A percentile compares a stretch with the other conserved stretches of the same genome.
Evolutionary conservation across 2,888 invertebrate genomes (phyloP).

Genomic region (Nipponacmea schrenckii): DNA sequence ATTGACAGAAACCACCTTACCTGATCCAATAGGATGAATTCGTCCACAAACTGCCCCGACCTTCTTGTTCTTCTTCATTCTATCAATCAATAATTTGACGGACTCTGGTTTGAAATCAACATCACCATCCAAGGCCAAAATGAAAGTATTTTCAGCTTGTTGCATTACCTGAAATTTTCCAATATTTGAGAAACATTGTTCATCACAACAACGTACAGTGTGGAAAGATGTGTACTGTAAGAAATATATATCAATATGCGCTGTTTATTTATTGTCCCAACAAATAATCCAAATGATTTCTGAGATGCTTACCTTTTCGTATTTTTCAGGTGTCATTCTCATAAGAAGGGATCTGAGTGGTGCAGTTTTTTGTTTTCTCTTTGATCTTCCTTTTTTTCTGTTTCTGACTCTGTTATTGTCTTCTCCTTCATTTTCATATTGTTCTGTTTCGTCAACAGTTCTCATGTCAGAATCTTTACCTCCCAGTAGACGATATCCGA

Average conservation of each 20-base stretch:
- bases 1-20: conserved; percentile 28
- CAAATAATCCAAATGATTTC: background rate
- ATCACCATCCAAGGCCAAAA: conserved; percentile 95
- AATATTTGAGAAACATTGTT: background rate
- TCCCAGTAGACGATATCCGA: conserved; percentile 61
- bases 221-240: background rate
- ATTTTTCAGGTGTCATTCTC: conserved; percentile 52
- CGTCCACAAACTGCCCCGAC: conserved; percentile 97
- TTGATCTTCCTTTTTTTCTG: conserved; percentile 42
- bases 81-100: conserved; percentile 91
- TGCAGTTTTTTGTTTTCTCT: conserved; percentile 41
- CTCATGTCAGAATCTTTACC: conserved; percentile 41
- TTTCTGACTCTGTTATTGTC: conserved; percentile 29
- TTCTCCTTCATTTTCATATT: conserved; percentile 1
- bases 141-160: conserved; percentile 87
- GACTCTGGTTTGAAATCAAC: conserved; percentile 94
- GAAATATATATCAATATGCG: too few relatives aligned
- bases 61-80: conserved; percentile 98
- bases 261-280: background rate
- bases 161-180: conserved; percentile 34
- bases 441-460: conserved; percentile 21
- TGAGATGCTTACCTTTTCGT: conserved; percentile 46
- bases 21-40: conserved; percentile 92
- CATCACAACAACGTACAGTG: background rate
- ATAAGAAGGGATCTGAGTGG: conserved; percentile 53